These are phyloP conservation scores for Sebastes flavidus DNA, from an alignment of 2,797 vertebrate species.

Conservation along the genomic window DNA sequence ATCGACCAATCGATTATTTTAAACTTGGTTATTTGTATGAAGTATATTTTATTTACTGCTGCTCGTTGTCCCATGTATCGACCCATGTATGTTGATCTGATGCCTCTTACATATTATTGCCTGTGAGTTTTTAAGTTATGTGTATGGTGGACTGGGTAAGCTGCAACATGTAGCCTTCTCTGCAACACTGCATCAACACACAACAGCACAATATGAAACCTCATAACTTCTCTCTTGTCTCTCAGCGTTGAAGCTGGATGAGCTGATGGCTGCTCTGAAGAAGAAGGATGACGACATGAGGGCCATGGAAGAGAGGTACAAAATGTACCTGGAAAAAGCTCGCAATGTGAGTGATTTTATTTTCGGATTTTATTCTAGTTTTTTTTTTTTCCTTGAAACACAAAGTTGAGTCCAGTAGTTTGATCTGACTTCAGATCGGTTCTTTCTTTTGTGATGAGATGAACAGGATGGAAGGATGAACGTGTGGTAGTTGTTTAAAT, in stretches of 20 bases:
- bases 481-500: too few relatives aligned
- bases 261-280: slow-evolving; percentile 92
- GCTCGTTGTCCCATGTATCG: too few relatives aligned
- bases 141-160: too few relatives aligned
- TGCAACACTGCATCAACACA: not conserved
- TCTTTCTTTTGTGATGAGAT: not conserved
- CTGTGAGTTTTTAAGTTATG: too few relatives aligned
- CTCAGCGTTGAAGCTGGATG: slow-evolving; percentile 89
- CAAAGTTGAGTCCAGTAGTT: not conserved
- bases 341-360: slow-evolving; percentile 89
- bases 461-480: not conserved
- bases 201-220: not conserved
- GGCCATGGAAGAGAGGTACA: slow-evolving; percentile 99
- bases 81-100: too few relatives aligned
- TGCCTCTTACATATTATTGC: too few relatives aligned
- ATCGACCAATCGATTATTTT: too few relatives aligned
- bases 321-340: slow-evolving; percentile 98
- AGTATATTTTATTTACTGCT: too few relatives aligned
- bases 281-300: slow-evolving; percentile 99
- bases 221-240: not conserved
- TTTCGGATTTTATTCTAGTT: not conserved
- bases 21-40: too few relatives aligned
- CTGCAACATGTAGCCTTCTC: not conserved
- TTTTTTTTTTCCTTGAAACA: not conserved
- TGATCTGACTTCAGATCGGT: not conserved